Conservation (phyloP, 2,113 vertebrate species). For the Sprattus sprattus region DNA sequence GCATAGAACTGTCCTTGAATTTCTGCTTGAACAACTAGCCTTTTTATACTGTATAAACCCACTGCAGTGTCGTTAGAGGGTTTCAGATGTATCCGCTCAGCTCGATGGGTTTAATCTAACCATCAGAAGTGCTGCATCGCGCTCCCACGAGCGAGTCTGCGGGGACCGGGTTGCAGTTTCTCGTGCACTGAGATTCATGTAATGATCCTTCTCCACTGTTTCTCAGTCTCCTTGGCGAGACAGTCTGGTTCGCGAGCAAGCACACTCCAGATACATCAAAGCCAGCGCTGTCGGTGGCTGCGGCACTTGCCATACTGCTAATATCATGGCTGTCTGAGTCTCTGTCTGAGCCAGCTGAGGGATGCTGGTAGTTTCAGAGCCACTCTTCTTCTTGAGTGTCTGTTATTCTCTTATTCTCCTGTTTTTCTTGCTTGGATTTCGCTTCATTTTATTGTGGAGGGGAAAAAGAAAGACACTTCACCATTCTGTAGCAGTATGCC, state of each 20-base stretch:
- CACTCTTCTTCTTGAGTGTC: no score
- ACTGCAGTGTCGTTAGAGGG: background rate
- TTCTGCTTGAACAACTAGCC: background rate
- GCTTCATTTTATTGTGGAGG: background rate
- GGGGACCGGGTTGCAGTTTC: background rate
- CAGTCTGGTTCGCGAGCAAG: background rate
- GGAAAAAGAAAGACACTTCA: background rate
- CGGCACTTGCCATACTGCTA: constrained; percentile 7
- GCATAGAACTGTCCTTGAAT: background rate
- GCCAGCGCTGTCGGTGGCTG: constrained; percentile 4
- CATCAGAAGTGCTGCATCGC: background rate
- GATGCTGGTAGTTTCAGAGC: background rate
- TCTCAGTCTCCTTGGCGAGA: background rate
- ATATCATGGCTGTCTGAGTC: constrained; percentile 10
- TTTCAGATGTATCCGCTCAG: background rate
- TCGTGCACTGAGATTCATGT: constrained; percentile 6
- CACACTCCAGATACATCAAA: background rate
- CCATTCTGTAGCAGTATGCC: background rate
- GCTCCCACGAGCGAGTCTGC: background rate
- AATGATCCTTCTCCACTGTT: constrained; percentile 2
- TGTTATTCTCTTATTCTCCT: background rate
- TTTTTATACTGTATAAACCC: background rate
- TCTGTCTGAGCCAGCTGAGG: background rate
- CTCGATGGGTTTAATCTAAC: constrained; percentile 3
- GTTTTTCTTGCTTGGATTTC: background rate